Conservation (phyloP, 1,140 invertebrate genomes). For the Papilio xuthus region DNA sequence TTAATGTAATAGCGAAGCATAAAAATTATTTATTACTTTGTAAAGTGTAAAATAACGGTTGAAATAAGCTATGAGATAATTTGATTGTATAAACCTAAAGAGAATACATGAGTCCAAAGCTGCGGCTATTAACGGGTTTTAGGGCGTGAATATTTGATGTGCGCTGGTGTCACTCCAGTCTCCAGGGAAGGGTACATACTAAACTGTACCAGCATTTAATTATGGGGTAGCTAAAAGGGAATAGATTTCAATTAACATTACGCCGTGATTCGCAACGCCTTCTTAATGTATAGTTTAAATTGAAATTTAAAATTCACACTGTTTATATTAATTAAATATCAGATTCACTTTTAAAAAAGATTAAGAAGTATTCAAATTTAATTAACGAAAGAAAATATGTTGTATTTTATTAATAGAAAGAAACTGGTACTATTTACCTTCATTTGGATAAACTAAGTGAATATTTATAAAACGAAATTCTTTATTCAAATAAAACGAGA, state of each 20-base stretch:
- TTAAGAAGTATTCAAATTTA: background rate
- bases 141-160: slow-evolving; percentile 72
- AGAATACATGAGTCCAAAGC: slow-evolving; percentile 60
- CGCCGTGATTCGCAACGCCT: slow-evolving; percentile 52
- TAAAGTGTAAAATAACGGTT: background rate
- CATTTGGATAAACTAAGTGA: slow-evolving; percentile 28
- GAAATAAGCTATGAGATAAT: slow-evolving; percentile 39
- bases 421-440: background rate
- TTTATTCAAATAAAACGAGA: slow-evolving; percentile 41
- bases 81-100: slow-evolving; percentile 41
- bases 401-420: background rate
- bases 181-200: slow-evolving; percentile 66
- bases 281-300: slow-evolving; percentile 51
- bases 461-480: slow-evolving; percentile 29
- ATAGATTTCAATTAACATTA: slow-evolving; percentile 73
- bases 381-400: background rate
- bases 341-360: background rate
- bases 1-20: too few species aligned
- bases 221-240: slow-evolving; percentile 65
- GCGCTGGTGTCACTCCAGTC: slow-evolving; percentile 58
- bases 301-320: slow-evolving; percentile 44
- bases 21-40: background rate
- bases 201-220: slow-evolving; percentile 74
- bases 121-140: slow-evolving; percentile 69
- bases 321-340: background rate